Evolutionary conservation across 2,797 vertebrate genomes (phyloP), one percentile per base, ranked within the genome.

Genomic region (Micrastur ruficollis): DNA sequence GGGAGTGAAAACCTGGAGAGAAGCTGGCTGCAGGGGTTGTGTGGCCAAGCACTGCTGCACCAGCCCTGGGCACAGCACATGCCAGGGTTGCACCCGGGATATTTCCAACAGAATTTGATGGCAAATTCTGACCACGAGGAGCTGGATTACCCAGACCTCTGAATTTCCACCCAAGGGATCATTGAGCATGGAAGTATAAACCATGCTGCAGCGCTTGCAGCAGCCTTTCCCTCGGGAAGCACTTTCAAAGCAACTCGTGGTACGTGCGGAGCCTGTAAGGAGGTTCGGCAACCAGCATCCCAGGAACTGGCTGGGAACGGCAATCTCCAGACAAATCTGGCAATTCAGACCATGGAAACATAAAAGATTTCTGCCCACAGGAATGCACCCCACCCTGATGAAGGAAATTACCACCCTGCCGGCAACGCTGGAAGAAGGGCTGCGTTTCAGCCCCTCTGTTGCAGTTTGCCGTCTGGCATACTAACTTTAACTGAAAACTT

Each of bases 371-470:
- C 70, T 96, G 88, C 90, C 88, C 76, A 65, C 76, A 95, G 93
- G 90, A 95, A 96, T 38, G 70, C 74, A 96, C 86, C 78, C 95
- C 95, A 56, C 90, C 87, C 95, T 8, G 0, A n/a, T 1, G 66
- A 90, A 92, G 96, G 92, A 93, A 96, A 94, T 90, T 62, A 84
- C 95, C 83, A 26, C 73, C 88, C 92, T 89, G 78, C 58, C 11
- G 5, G 78, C 93, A 66, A 38, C 0, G 0, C 76, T 90, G 81
- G 93, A 68, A 94, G 62, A 65, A 80, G 70, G 80, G 80, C 89
- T 89, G 75, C 0, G 2, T 25, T 92, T 89, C 88, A 90, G 86
- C 83, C 93, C 70, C 90, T 92, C 66, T 0, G 3, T 70, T 72
- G 58, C 73, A 68, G 53, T 49, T 53, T 22, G 74, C 86, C 87